These are phyloP conservation scores for Acrobasis suavella DNA, from an alignment of 2,888 invertebrate genomes.

Conservation along the genomic window DNA sequence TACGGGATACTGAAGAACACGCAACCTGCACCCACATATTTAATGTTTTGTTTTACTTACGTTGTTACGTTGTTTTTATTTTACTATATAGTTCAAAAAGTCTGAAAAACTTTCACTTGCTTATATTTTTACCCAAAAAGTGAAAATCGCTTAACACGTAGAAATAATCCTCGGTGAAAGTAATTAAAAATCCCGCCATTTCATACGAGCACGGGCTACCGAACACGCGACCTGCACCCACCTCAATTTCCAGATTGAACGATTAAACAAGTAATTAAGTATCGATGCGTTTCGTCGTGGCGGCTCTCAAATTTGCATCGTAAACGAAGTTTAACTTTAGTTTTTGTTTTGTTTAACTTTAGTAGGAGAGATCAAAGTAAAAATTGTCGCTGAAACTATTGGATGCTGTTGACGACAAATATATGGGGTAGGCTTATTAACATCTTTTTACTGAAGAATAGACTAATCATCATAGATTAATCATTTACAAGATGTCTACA, in stretches of 20 bases:
- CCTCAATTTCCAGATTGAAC: conserved; percentile 71
- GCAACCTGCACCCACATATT: no score
- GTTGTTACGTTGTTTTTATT: no score
- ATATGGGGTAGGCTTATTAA: no score
- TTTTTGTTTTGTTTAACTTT: conserved; percentile 72
- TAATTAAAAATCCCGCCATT: conserved; percentile 20
- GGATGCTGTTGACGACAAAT: background rate
- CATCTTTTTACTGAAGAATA: no score
- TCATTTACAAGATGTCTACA: no score
- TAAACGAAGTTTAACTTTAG: conserved; percentile 78
- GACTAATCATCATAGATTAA: no score
- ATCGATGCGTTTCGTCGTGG: conserved; percentile 79
- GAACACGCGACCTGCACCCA: conserved; percentile 55
- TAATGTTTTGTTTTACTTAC: no score
- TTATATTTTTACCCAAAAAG: background rate
- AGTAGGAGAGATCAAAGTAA: background rate
- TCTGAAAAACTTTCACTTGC: background rate
- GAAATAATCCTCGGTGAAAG: background rate
- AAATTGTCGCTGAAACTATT: background rate
- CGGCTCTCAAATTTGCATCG: conserved; percentile 82
- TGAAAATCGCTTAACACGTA: background rate
- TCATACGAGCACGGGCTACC: conserved; percentile 12
- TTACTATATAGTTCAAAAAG: background rate
- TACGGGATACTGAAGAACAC: no score
- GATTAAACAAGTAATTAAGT: conserved; percentile 82